phyloP scores from a whole-genome alignment of 1,140 invertebrate genomes.

The Atta colombica region DNA sequence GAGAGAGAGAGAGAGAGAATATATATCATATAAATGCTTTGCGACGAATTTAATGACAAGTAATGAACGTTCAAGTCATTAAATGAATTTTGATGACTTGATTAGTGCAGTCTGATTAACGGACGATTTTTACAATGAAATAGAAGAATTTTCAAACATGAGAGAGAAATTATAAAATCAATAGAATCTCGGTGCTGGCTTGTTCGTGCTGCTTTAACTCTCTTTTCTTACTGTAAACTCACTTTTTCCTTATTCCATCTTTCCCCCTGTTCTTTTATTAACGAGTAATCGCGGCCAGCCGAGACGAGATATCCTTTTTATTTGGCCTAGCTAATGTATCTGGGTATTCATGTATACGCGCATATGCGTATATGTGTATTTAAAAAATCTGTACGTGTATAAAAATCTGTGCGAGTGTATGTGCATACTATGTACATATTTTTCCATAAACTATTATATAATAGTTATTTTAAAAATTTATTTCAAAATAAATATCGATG shows the following conservation, averaged over 20 bases:
- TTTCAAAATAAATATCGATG: not conserved
- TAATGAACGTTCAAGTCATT: slow-evolving; percentile 37
- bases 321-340: not conserved
- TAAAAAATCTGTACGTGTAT: not conserved
- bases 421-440: not conserved
- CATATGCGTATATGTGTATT: not conserved
- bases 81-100: slow-evolving; percentile 45
- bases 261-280: slow-evolving; percentile 58
- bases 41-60: not conserved
- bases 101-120: slow-evolving; percentile 63
- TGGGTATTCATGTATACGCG: not conserved
- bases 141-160: slow-evolving; percentile 32
- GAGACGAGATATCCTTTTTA: slow-evolving; percentile 43
- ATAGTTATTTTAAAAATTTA: not conserved
- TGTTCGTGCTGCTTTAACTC: slow-evolving; percentile 39
- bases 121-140: slow-evolving; percentile 59
- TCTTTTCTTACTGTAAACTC: slow-evolving; percentile 36
- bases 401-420: too few species aligned
- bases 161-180: slow-evolving; percentile 67
- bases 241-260: slow-evolving; percentile 47
- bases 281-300: slow-evolving; percentile 51
- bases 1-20: not conserved
- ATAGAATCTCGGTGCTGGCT: slow-evolving; percentile 19
- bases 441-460: slow-evolving; percentile 29
- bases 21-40: not conserved